These are phyloP conservation scores for Zoanthus solanderi DNA, from an alignment of 92 coral and sea anemone species.

Conservation along the genomic window DNA sequence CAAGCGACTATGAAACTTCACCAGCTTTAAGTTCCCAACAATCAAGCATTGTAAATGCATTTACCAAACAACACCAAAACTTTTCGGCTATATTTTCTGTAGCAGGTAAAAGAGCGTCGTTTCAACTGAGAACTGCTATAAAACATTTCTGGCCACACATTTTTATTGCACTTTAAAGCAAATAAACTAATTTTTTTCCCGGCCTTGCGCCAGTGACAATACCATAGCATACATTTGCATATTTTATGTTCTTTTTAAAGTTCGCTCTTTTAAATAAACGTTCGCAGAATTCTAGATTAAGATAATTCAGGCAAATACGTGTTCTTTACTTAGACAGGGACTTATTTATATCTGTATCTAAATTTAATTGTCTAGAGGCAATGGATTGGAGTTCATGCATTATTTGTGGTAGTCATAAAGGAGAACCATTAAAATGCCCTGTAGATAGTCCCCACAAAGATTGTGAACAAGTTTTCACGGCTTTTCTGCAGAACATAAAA, in stretches of 20 bases:
- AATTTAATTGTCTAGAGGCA: constrained; percentile 48
- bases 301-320: constrained; percentile 4
- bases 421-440: constrained; percentile 45
- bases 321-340: constrained; percentile 19
- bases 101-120: not conserved
- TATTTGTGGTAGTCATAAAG: constrained; percentile 45
- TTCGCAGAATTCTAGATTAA: constrained; percentile 34
- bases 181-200: constrained; percentile 9
- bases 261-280: constrained; percentile 7
- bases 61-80: constrained; percentile 8
- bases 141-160: constrained; percentile 35
- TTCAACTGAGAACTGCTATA: not conserved
- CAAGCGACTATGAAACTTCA: constrained; percentile 41
- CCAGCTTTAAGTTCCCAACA: constrained; percentile 36
- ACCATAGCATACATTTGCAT: constrained; percentile 35
- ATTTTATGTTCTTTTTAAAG: constrained; percentile 33
- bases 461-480: constrained; percentile 20
- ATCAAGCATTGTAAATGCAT: constrained; percentile 42
- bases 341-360: constrained; percentile 23
- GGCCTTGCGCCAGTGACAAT: not conserved
- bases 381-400: constrained; percentile 50
- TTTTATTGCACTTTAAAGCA: constrained; percentile 5
- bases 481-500: not conserved
- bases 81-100: constrained; percentile 35
- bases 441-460: constrained; percentile 44